Evolutionary conservation across 2,113 vertebrate genomes (phyloP).

Genomic region (Thryonomys swinderianus): DNA sequence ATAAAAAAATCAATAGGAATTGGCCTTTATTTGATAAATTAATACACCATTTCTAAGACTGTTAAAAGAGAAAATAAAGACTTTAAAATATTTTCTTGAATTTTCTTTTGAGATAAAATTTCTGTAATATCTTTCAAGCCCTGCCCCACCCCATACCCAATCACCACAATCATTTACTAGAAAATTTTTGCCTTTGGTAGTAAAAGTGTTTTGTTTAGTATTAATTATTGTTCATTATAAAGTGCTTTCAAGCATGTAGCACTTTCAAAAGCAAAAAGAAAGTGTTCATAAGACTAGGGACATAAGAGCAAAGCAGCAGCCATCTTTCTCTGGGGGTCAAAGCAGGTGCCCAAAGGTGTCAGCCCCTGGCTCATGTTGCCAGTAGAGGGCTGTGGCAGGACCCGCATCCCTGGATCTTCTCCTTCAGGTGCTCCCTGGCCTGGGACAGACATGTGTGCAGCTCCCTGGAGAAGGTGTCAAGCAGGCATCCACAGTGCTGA

Average conservation of each 20-base stretch:
- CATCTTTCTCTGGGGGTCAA: background rate
- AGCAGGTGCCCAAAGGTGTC: accelerated
- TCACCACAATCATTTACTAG: background rate
- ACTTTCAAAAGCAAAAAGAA: background rate
- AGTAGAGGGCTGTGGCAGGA: background rate
- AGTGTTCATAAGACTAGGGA: background rate
- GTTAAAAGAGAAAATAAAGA: conserved; percentile 6
- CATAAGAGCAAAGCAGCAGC: background rate
- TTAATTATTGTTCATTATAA: conserved; percentile 16
- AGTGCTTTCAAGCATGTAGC: background rate
- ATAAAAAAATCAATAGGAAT: conserved; percentile 11
- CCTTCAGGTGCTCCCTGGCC: background rate
- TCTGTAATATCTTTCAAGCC: background rate
- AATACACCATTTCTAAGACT: background rate
- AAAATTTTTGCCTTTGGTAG: conserved; percentile 18
- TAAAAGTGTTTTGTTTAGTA: background rate
- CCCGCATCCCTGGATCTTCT: background rate
- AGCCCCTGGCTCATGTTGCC: background rate
- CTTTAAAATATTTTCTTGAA: background rate
- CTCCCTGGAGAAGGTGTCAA: background rate
- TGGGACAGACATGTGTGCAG: background rate
- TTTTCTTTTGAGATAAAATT: conserved; percentile 15
- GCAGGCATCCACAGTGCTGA: too few species aligned
- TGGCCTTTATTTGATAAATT: conserved; percentile 25
- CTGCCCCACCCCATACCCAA: background rate